Percentiles rank a stretch among this genome's conserved stretches.
phyloP scores from a whole-genome alignment of 2,888 invertebrate species.

The Fragum fragum region DNA sequence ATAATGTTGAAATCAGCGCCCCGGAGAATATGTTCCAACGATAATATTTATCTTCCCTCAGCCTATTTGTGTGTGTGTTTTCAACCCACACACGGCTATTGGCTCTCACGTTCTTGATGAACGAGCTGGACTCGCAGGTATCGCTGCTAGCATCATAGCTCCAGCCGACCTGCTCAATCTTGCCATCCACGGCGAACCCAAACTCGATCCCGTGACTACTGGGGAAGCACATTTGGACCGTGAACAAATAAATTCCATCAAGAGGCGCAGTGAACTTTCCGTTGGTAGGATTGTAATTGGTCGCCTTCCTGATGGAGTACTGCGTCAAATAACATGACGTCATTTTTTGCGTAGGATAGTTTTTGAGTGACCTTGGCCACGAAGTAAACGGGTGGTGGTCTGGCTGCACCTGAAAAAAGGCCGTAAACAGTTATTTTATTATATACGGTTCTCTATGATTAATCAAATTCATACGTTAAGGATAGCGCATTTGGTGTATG shows the following conservation, averaged over 20 bases:
- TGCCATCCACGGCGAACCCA: neutral
- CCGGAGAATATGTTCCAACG: neutral
- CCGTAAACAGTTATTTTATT: no score
- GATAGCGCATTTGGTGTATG: no score
- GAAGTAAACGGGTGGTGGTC: neutral
- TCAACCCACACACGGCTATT: neutral
- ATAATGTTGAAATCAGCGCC: neutral
- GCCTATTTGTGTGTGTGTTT: neutral
- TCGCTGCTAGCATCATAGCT: neutral
- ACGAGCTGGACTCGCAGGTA: neutral
- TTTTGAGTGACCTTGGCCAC: neutral
- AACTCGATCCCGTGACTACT: neutral
- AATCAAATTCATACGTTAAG: no score
- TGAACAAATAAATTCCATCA: neutral
- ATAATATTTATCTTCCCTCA: neutral
- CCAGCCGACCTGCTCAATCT: neutral
- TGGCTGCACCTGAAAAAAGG: no score
- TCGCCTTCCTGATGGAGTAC: neutral
- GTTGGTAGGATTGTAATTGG: neutral
- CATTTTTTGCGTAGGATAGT: neutral
- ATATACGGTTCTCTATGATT: no score
- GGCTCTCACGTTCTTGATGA: neutral
- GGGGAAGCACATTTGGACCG: neutral
- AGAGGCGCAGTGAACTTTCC: neutral
- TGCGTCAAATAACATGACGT: neutral